phyloP scores from a whole-genome alignment of 1,140 invertebrate genomes.

The Bombus breviceps region DNA sequence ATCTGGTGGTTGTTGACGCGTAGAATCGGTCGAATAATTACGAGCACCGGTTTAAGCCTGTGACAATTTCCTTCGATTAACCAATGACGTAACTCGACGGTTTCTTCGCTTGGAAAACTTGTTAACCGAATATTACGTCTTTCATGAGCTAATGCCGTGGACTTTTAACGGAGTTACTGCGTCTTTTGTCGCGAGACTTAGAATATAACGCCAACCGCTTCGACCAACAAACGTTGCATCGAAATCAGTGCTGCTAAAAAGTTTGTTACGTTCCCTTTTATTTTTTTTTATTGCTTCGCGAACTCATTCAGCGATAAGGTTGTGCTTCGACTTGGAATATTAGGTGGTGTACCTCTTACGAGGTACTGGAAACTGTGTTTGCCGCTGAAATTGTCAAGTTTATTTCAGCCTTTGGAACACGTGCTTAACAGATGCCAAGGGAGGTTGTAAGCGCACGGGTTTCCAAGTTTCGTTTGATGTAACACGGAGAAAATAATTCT shows the following conservation, averaged over 20 bases:
- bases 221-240: not conserved
- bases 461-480: not conserved
- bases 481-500: not conserved
- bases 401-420: slow-evolving; percentile 5
- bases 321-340: not conserved
- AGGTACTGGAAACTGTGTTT: not conserved
- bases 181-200: not conserved
- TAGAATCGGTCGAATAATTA: slow-evolving; percentile 6
- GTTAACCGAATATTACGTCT: not conserved
- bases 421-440: slow-evolving; percentile 14
- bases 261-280: not conserved
- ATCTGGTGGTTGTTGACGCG: slow-evolving; percentile 1
- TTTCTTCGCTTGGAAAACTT: slow-evolving; percentile 8
- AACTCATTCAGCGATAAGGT: not conserved
- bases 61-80: slow-evolving; percentile 10
- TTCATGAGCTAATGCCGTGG: not conserved
- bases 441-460: no score
- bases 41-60: not conserved
- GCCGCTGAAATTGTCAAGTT: not conserved
- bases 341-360: no score
- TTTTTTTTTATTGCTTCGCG: not conserved
- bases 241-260: not conserved
- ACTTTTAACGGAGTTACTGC: not conserved
- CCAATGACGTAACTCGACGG: not conserved
- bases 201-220: not conserved